A percentile compares a stretch with the other conserved stretches of the same genome.
Conservation (phyloP, 1,140 invertebrate species). For the Drosophila carrolli region DNA sequence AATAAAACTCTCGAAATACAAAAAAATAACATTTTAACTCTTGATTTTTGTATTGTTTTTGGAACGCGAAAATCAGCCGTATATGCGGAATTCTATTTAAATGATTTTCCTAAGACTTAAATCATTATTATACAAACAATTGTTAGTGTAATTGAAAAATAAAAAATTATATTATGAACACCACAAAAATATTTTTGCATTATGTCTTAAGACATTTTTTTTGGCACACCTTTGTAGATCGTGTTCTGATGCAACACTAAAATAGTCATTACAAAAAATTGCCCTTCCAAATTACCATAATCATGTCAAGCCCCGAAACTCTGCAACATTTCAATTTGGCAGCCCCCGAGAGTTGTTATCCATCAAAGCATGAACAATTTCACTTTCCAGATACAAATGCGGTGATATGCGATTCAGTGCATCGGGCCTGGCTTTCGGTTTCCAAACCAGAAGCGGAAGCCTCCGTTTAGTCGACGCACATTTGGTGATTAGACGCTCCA, state of each 20-base stretch:
- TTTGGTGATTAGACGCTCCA: slow-evolving; percentile 52
- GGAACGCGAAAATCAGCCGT: too few species aligned
- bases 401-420: slow-evolving; percentile 44
- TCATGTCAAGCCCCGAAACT: slow-evolving; percentile 38
- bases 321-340: slow-evolving; percentile 50
- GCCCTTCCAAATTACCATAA: slow-evolving; percentile 20
- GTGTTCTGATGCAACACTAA: slow-evolving; percentile 16
- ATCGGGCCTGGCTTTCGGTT: slow-evolving; percentile 55
- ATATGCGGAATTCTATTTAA: too few species aligned
- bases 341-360: slow-evolving; percentile 19
- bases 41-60: too few species aligned
- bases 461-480: slow-evolving; percentile 43
- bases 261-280: slow-evolving; percentile 15
- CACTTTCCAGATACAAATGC: slow-evolving; percentile 52
- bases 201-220: too few species aligned
- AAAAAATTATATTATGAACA: too few species aligned
- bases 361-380: slow-evolving; percentile 61
- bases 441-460: slow-evolving; percentile 67
- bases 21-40: too few species aligned
- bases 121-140: too few species aligned
- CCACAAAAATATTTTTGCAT: too few species aligned
- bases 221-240: too few species aligned
- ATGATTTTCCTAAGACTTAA: too few species aligned
- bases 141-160: too few species aligned
- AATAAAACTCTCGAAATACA: too few species aligned